phyloP scores from a whole-genome alignment of 2,888 invertebrate species.

The Euphydryas editha region DNA sequence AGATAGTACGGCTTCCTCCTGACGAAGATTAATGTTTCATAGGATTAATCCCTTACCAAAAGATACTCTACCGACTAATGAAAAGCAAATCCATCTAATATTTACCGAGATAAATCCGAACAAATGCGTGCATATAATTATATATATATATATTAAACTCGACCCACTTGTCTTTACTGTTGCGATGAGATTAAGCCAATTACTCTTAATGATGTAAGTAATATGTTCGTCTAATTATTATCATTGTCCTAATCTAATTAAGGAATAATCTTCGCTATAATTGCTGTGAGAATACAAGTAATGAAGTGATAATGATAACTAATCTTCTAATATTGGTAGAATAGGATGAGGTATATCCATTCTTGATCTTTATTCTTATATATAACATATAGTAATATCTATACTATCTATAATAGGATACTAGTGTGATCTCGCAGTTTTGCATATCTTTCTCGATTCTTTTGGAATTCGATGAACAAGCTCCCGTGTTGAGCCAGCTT shows the following conservation, averaged over 20 bases:
- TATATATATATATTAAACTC: conserved; percentile 8
- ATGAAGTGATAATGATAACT: background rate
- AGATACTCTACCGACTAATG: conserved; percentile 36
- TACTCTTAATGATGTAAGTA: background rate
- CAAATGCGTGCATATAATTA: conserved; percentile 24
- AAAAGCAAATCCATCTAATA: conserved; percentile 34
- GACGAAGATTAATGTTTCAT: conserved; percentile 37
- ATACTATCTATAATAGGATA: no score
- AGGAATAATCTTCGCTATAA: background rate
- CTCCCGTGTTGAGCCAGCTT: no score
- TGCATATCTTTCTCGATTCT: no score
- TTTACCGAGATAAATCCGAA: conserved; percentile 31
- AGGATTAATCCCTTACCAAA: conserved; percentile 32
- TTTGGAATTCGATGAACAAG: no score
- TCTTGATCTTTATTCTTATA: no score
- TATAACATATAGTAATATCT: no score
- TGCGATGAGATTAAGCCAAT: background rate
- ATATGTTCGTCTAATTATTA: background rate
- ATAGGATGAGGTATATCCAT: no score
- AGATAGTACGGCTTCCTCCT: conserved; percentile 31
- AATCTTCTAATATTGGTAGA: no score
- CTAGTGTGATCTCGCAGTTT: no score
- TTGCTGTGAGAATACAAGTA: background rate
- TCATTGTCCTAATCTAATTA: background rate
- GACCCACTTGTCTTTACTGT: background rate